These are phyloP conservation scores for Uropetala carovei DNA, from an alignment of 2,888 invertebrate genomes.

Conservation along the genomic window DNA sequence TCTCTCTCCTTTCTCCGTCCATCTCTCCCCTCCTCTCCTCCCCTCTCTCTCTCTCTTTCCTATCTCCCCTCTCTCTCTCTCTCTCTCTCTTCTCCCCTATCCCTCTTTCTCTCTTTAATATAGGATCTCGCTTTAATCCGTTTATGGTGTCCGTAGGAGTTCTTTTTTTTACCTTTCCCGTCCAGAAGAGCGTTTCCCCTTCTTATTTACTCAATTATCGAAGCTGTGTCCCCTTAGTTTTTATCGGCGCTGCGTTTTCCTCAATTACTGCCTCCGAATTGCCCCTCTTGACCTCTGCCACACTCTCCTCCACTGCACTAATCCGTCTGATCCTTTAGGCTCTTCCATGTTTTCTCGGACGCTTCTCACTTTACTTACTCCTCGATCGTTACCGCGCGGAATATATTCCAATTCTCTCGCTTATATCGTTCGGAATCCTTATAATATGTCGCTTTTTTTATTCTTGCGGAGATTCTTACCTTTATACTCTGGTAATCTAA, in stretches of 20 bases:
- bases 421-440: too few species aligned
- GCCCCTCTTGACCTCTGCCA: not conserved
- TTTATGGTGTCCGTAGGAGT: too few species aligned
- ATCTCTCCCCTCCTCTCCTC: not conserved
- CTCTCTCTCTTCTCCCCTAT: not conserved
- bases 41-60: not conserved
- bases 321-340: not conserved
- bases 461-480: too few species aligned
- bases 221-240: slow-evolving; percentile 25
- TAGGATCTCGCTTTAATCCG: too few species aligned
- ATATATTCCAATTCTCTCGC: too few species aligned
- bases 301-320: too few species aligned
- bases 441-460: too few species aligned
- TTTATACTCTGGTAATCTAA: too few species aligned
- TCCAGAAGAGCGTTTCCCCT: not conserved
- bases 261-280: slow-evolving; percentile 14
- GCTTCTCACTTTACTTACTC: too few species aligned
- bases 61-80: not conserved
- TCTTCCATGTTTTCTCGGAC: too few species aligned
- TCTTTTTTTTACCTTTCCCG: not conserved
- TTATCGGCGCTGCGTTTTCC: not conserved
- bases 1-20: not conserved
- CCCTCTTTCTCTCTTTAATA: not conserved
- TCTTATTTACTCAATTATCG: not conserved
- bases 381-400: too few species aligned